Evolutionary conservation across 2,797 vertebrate genomes (phyloP).

Genomic region (Meriones psammophilus): DNA sequence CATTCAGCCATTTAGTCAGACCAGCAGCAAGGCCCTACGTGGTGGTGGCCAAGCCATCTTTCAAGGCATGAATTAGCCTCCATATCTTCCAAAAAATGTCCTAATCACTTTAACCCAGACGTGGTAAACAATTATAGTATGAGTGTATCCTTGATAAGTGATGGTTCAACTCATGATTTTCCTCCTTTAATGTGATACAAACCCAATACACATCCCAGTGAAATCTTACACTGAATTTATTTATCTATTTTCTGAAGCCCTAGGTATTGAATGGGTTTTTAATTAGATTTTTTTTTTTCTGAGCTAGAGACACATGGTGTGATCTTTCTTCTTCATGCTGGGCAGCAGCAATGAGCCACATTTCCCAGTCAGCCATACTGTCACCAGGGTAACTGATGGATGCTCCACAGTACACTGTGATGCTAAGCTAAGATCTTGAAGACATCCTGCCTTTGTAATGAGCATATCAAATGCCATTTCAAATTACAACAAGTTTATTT

Average conservation of each 20-base stretch:
- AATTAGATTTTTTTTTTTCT: constrained; percentile 16
- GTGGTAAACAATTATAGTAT: not conserved
- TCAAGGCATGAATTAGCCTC: not conserved
- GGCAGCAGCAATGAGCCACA: not conserved
- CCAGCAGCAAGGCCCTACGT: not conserved
- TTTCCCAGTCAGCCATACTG: not conserved
- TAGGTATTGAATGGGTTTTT: not conserved
- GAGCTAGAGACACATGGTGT: not conserved
- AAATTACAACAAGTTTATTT: not conserved
- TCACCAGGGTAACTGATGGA: not conserved
- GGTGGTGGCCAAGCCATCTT: not conserved
- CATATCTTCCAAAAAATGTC: not conserved
- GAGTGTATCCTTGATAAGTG: not conserved
- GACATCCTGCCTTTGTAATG: not conserved
- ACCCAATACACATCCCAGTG: not conserved
- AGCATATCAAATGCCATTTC: not conserved
- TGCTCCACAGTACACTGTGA: not conserved
- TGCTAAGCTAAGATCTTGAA: not conserved
- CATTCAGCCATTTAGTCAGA: not conserved
- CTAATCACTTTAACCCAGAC: not conserved
- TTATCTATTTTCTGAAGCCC: not conserved
- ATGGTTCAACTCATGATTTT: not conserved
- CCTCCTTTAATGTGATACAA: not conserved
- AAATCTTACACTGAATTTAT: not conserved
- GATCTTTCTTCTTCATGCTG: not conserved